These are phyloP conservation scores for Montipora cactus DNA, from an alignment of 64 coral and sea anemone species.

Conservation along the genomic window DNA sequence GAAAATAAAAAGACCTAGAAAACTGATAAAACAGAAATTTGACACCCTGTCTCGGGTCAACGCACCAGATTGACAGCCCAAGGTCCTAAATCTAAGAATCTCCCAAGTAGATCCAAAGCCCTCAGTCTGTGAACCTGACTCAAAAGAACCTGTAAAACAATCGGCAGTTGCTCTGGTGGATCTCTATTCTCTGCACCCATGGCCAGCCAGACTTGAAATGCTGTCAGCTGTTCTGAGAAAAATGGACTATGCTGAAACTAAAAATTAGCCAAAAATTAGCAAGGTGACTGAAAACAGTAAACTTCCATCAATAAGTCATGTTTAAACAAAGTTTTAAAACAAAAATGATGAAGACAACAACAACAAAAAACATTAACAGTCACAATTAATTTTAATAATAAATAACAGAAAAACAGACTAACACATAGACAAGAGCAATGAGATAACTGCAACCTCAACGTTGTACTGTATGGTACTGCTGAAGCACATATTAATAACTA, in stretches of 20 bases:
- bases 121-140: slow-evolving; percentile 96
- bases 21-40: too few relatives aligned
- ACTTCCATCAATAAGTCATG: neutral
- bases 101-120: slow-evolving; percentile 89
- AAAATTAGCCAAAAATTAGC: neutral
- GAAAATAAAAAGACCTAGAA: too few relatives aligned
- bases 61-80: slow-evolving; percentile 98
- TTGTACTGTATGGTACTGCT: too few relatives aligned
- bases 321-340: too few relatives aligned
- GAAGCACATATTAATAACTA: too few relatives aligned
- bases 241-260: slow-evolving; percentile 87
- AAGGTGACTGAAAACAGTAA: neutral
- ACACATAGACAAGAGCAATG: too few relatives aligned
- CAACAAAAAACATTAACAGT: too few relatives aligned
- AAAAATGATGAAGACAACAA: too few relatives aligned
- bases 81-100: slow-evolving; percentile 95
- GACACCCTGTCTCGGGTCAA: neutral
- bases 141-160: slow-evolving; percentile 93
- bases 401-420: too few relatives aligned
- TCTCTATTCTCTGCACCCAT: slow-evolving; percentile 87
- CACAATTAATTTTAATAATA: too few relatives aligned
- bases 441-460: too few relatives aligned
- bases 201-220: slow-evolving; percentile 99
- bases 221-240: slow-evolving; percentile 93
- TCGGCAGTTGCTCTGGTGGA: slow-evolving; percentile 94